Evolutionary conservation across 2,113 vertebrate species (phyloP).

Genomic region (Zosterops borbonicus): DNA sequence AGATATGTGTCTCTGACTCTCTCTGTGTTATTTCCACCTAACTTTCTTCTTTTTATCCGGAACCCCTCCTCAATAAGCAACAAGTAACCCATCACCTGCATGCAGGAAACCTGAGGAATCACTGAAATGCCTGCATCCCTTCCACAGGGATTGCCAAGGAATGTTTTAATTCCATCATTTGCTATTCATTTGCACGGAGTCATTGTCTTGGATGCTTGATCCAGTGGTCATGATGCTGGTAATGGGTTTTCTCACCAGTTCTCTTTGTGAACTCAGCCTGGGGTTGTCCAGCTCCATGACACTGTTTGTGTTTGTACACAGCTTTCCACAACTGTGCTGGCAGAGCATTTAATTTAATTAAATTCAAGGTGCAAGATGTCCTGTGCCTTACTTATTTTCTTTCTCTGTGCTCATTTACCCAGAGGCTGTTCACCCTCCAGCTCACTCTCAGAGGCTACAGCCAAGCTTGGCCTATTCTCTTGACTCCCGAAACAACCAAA

Average conservation of each 20-base stretch:
- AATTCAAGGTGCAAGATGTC: background rate
- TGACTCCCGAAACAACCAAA: background rate
- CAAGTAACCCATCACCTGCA: background rate
- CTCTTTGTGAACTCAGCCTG: background rate
- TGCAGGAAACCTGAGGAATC: background rate
- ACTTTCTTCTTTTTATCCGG: slow-evolving; percentile 7
- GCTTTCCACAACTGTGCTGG: background rate
- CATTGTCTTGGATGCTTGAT: background rate
- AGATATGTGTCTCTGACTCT: background rate
- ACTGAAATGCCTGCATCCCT: background rate
- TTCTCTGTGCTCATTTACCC: background rate
- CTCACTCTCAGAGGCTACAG: slow-evolving; percentile 12
- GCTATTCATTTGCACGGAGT: background rate
- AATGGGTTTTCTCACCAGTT: background rate
- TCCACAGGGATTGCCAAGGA: background rate
- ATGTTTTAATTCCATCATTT: background rate
- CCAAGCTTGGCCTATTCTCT: background rate
- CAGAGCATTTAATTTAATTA: slow-evolving; percentile 15
- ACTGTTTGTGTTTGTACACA: background rate
- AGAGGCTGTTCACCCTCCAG: background rate
- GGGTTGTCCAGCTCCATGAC: background rate
- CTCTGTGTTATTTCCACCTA: background rate
- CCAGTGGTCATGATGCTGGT: background rate
- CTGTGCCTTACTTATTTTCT: background rate
- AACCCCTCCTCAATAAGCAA: background rate